Conservation (phyloP, 2,888 invertebrate species). For the Hyposoter didymator region DNA sequence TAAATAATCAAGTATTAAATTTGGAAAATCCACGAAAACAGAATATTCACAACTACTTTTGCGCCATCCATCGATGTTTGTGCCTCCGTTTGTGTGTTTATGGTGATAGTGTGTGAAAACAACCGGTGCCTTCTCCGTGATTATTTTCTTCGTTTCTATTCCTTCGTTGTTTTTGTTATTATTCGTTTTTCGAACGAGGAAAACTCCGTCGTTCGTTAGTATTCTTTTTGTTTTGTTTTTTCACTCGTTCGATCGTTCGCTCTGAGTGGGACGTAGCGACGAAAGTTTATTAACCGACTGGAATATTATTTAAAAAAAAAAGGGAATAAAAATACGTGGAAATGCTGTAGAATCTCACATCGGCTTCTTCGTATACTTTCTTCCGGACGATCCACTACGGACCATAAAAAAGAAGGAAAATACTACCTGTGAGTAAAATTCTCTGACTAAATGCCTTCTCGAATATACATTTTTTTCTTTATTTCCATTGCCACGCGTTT, state of each 20-base stretch:
- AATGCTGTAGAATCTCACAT: neutral
- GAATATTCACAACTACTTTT: slow-evolving; percentile 17
- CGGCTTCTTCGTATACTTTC: slow-evolving; percentile 21
- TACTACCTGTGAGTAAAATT: slow-evolving; percentile 51
- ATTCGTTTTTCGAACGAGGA: slow-evolving; percentile 18
- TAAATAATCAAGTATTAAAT: neutral
- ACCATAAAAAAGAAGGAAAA: slow-evolving; percentile 29
- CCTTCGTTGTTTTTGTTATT: slow-evolving; percentile 6
- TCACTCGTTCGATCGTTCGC: slow-evolving; percentile 20
- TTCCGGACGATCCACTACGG: slow-evolving; percentile 33
- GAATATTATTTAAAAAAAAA: slow-evolving; percentile 45
- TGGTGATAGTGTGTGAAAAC: slow-evolving; percentile 55
- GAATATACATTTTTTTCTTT: neutral
- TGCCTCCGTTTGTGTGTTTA: slow-evolving; percentile 31
- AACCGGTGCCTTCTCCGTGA: slow-evolving; percentile 47
- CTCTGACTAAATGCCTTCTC: neutral
- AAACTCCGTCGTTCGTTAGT: slow-evolving; percentile 22
- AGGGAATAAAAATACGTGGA: slow-evolving; percentile 13
- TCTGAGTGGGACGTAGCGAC: slow-evolving; percentile 17
- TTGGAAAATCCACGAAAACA: slow-evolving; percentile 17
- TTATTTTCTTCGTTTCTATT: slow-evolving; percentile 25
- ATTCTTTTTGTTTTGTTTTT: slow-evolving; percentile 7
- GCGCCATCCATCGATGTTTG: slow-evolving; percentile 24
- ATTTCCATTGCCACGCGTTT: neutral
- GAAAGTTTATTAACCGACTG: slow-evolving; percentile 22